Conservation (phyloP, 2,113 vertebrate genomes). For the Malaclemys terrapin region DNA sequence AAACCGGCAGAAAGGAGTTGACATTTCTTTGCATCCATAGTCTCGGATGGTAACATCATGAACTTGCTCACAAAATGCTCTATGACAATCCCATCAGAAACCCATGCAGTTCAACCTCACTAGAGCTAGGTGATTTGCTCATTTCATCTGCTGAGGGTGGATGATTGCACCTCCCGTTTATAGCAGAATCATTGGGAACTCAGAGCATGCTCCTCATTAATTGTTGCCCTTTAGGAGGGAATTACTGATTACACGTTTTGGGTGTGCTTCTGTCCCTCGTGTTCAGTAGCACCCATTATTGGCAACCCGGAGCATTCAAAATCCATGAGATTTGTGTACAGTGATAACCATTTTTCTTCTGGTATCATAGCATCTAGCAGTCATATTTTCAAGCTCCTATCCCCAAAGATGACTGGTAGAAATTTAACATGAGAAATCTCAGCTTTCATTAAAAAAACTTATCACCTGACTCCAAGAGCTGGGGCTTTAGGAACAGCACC, state of each 20-base stretch:
- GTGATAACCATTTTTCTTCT: not conserved
- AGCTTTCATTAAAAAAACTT: no score
- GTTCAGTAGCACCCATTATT: not conserved
- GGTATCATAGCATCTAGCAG: not conserved
- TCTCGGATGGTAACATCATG: accelerated
- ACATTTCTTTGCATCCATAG: accelerated
- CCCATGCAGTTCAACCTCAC: not conserved
- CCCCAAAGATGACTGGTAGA: not conserved
- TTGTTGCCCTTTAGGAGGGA: not conserved
- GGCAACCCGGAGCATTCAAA: not conserved
- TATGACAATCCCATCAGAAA: accelerated
- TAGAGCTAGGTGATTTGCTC: not conserved
- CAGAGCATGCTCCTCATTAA: accelerated
- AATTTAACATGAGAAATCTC: not conserved
- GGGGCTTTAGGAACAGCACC: no score
- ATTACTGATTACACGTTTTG: not conserved
- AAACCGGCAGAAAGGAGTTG: not conserved
- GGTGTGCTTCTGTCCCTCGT: not conserved
- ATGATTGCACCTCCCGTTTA: accelerated
- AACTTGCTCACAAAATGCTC: not conserved
- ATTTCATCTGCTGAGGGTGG: accelerated
- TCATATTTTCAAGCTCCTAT: not conserved
- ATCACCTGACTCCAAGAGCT: no score
- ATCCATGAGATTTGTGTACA: not conserved
- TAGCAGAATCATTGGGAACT: accelerated